A percentile compares a stretch with the other conserved stretches of the same genome.
phyloP scores from a whole-genome alignment of 2,797 vertebrate genomes.

The Kryptopterus vitreolus region DNA sequence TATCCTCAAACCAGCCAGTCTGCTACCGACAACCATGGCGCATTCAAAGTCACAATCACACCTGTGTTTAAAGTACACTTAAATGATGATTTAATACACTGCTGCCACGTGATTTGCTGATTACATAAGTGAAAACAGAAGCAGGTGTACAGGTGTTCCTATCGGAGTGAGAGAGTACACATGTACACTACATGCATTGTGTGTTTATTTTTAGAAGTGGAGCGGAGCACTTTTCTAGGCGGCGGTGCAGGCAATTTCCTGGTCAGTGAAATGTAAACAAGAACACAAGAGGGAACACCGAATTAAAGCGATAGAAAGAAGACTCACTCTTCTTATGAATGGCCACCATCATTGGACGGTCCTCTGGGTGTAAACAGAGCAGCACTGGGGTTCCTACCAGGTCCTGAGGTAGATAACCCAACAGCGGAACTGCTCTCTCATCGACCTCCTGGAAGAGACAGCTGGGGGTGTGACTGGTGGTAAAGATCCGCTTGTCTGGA shows the following conservation, averaged over 20 bases:
- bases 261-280: neutral
- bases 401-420: conserved; percentile 90
- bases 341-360: conserved; percentile 86
- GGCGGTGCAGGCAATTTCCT: neutral
- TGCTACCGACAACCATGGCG: too few relatives aligned
- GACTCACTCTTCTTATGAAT: conserved; percentile 86
- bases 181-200: neutral
- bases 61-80: too few relatives aligned
- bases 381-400: conserved; percentile 86
- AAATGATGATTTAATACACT: too few relatives aligned
- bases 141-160: too few relatives aligned
- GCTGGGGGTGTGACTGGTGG: conserved; percentile 90
- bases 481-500: conserved; percentile 90
- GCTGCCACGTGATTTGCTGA: too few relatives aligned
- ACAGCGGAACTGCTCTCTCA: conserved; percentile 84
- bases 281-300: too few relatives aligned
- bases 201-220: neutral
- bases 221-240: neutral
- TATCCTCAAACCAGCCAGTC: too few relatives aligned
- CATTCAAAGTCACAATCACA: too few relatives aligned
- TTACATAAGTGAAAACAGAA: too few relatives aligned
- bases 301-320: neutral
- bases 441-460: conserved; percentile 95
- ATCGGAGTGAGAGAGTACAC: neutral
- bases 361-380: conserved; percentile 86